Conservation (phyloP, 37 sponge, comb jelly and placozoan genomes). For the Amphimedon queenslandica region DNA sequence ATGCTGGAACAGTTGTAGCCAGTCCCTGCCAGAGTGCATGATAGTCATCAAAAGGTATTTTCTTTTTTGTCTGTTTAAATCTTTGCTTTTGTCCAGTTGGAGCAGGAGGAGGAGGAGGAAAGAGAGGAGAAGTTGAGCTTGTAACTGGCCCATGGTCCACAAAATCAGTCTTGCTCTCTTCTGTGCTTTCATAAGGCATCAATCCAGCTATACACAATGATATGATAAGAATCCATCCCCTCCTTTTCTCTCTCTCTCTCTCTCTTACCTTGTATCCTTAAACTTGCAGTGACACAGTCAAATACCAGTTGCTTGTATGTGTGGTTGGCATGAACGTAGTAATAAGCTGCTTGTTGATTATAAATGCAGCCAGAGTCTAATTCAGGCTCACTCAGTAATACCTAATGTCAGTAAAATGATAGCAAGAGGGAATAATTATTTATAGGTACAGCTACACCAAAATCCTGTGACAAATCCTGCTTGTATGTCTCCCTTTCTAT, state of each 20-base stretch:
- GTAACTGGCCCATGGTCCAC: background rate
- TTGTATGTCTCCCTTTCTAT: background rate
- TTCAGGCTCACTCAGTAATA: conserved; percentile 60
- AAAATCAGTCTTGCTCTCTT: background rate
- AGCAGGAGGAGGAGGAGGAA: background rate
- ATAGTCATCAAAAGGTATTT: conserved; percentile 80
- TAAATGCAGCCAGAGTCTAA: conserved; percentile 40
- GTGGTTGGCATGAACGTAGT: conserved; percentile 47
- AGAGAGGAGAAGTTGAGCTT: background rate
- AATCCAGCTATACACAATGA: conserved; percentile 60
- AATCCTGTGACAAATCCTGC: background rate
- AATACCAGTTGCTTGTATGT: conserved; percentile 83
- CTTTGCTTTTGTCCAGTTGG: background rate
- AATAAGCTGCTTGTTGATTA: conserved; percentile 58
- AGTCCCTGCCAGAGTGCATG: conserved; percentile 73
- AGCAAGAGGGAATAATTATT: background rate
- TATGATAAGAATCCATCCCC: no score
- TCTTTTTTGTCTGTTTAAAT: no score
- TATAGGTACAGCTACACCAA: no score
- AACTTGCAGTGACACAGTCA: conserved; percentile 85
- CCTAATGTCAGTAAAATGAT: conserved; percentile 20
- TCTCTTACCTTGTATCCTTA: conserved; percentile 74
- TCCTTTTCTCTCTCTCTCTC: no score
- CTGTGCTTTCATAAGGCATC: conserved; percentile 36
- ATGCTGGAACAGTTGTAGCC: conserved; percentile 59